Conservation (phyloP, 2,888 invertebrate species). For the Nebria salina region DNA sequence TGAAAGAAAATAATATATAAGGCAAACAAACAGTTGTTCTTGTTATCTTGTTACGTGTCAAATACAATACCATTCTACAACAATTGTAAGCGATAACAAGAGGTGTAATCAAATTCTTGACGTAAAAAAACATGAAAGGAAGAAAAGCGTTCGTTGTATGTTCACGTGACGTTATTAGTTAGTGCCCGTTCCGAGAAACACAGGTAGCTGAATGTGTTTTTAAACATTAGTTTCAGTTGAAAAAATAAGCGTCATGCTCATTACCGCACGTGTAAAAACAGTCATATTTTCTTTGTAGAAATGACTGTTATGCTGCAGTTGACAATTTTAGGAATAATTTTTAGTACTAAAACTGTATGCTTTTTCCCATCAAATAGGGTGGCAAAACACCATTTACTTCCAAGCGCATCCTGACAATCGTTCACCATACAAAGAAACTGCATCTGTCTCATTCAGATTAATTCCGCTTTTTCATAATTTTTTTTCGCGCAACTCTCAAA, state of each 20-base stretch:
- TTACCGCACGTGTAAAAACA: neutral
- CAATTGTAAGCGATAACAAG: neutral
- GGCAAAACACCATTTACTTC: too few relatives aligned
- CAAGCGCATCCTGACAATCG: too few relatives aligned
- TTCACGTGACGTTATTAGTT: slow-evolving; percentile 12
- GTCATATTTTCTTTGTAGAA: neutral
- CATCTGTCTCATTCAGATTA: too few relatives aligned
- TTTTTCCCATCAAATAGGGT: too few relatives aligned
- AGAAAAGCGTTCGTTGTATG: neutral
- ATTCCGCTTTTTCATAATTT: too few relatives aligned
- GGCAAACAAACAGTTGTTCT: neutral
- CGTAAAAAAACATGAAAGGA: neutral
- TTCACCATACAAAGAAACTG: too few relatives aligned
- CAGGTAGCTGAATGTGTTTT: slow-evolving; percentile 6
- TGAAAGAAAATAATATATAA: neutral
- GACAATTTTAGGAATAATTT: neutral
- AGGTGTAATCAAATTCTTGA: slow-evolving; percentile 12
- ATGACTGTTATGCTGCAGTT: neutral
- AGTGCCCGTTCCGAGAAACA: slow-evolving; percentile 12
- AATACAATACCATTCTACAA: slow-evolving; percentile 5
- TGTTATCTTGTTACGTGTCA: slow-evolving; percentile 18
- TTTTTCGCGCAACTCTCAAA: too few relatives aligned
- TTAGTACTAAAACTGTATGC: neutral
- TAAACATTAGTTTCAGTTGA: neutral
- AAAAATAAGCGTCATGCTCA: neutral